These are phyloP conservation scores for Danaus melanippus DNA, from an alignment of 1,140 invertebrate species.

Conservation along the genomic window DNA sequence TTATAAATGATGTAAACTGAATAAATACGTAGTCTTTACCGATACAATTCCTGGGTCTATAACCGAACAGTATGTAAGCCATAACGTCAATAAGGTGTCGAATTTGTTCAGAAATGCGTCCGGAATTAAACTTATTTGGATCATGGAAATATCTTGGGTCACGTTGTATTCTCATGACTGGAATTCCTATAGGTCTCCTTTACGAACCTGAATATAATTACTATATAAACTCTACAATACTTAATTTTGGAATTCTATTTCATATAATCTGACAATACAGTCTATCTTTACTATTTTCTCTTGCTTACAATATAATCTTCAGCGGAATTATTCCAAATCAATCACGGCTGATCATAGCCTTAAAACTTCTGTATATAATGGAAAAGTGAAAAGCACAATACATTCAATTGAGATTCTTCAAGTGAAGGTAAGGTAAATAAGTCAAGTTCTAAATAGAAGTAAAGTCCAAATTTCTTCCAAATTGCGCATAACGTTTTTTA, in stretches of 20 bases:
- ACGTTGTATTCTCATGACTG: constrained; percentile 66
- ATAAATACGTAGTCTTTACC: constrained; percentile 37
- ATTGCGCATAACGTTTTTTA: constrained; percentile 41
- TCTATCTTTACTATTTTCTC: not conserved
- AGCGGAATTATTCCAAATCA: constrained; percentile 33
- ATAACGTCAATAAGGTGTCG: constrained; percentile 60
- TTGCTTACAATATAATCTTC: constrained; percentile 43
- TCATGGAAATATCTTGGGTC: constrained; percentile 70
- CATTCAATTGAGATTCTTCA: too few species aligned
- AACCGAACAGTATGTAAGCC: constrained; percentile 75
- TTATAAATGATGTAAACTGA: not conserved
- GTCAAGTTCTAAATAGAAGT: constrained; percentile 73
- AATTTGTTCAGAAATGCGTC: constrained; percentile 73
- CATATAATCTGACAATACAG: not conserved
- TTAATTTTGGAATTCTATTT: not conserved
- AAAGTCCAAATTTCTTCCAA: constrained; percentile 63
- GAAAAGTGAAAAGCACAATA: not conserved
- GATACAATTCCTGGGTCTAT: constrained; percentile 76
- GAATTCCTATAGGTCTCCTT: constrained; percentile 36
- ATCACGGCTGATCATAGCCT: constrained; percentile 69
- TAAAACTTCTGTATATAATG: constrained; percentile 64
- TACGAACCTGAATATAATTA: constrained; percentile 18
- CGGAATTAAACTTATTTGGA: constrained; percentile 73
- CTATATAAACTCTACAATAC: not conserved
- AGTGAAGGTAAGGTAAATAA: constrained; percentile 66